A percentile compares a stretch with the other conserved stretches of the same genome.
phyloP scores from a whole-genome alignment of 2,888 invertebrate genomes.

The Megaustenia siamemsis region DNA sequence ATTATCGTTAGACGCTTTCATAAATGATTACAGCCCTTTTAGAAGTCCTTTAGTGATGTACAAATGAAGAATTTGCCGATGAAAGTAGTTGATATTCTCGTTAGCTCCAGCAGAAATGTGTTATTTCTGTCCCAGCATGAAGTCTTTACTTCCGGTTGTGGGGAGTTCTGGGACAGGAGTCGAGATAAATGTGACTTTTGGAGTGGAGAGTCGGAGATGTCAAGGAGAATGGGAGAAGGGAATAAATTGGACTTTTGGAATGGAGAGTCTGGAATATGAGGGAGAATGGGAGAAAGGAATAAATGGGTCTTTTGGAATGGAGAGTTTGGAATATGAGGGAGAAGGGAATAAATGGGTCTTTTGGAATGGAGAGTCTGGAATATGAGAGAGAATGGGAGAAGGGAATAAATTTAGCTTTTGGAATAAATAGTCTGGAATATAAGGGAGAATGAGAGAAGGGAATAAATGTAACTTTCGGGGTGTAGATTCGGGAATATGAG shows the following conservation, averaged over 20 bases:
- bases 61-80: background rate
- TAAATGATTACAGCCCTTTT: too few species aligned
- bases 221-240: background rate
- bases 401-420: too few species aligned
- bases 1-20: too few species aligned
- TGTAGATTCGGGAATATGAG: too few species aligned
- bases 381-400: too few species aligned
- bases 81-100: background rate
- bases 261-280: background rate
- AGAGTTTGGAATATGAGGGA: background rate
- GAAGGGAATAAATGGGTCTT: background rate
- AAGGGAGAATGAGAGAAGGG: too few species aligned
- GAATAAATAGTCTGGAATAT: too few species aligned
- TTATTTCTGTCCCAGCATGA: constrained; percentile 24
- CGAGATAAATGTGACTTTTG: background rate
- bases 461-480: too few species aligned
- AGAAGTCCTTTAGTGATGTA: too few species aligned
- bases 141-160: constrained; percentile 27
- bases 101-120: background rate
- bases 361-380: background rate
- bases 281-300: background rate
- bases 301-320: background rate
- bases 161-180: constrained; percentile 34
- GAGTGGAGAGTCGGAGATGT: background rate
- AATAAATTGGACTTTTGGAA: background rate